Conservation (phyloP, 2,888 invertebrate genomes). For the Spodoptera picta region DNA sequence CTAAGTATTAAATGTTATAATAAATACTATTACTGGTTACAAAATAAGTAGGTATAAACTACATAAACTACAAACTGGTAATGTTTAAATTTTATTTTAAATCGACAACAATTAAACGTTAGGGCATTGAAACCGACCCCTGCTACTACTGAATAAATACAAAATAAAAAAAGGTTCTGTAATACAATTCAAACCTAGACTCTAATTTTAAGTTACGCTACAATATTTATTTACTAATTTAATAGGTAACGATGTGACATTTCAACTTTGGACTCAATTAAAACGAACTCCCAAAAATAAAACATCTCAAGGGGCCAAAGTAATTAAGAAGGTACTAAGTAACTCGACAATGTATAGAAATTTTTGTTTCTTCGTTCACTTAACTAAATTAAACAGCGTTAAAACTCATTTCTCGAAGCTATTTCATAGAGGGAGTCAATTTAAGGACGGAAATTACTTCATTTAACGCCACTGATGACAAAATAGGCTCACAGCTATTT, state of each 20-base stretch:
- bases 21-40: no score
- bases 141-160: no score
- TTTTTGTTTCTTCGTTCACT: conserved; percentile 66
- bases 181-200: no score
- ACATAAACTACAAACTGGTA: no score
- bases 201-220: no score
- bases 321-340: conserved; percentile 48
- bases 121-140: no score
- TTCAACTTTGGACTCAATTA: neutral
- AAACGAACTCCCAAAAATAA: conserved; percentile 6
- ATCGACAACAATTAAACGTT: no score
- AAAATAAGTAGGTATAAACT: no score
- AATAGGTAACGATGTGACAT: neutral
- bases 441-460: conserved; percentile 77
- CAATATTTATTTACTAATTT: no score
- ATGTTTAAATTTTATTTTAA: no score
- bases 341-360: conserved; percentile 46
- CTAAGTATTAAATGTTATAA: no score
- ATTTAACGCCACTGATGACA: conserved; percentile 73
- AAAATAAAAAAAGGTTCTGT: no score
- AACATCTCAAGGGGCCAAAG: conserved; percentile 22
- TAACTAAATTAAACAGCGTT: conserved; percentile 69
- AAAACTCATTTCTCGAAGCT: conserved; percentile 69
- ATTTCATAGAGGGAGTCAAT: conserved; percentile 74
- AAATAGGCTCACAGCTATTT: conserved; percentile 66